Evolutionary conservation across 1,140 invertebrate species (phyloP), one percentile per base, ranked within the genome.

Genomic region (Oryctes rhinoceros): DNA sequence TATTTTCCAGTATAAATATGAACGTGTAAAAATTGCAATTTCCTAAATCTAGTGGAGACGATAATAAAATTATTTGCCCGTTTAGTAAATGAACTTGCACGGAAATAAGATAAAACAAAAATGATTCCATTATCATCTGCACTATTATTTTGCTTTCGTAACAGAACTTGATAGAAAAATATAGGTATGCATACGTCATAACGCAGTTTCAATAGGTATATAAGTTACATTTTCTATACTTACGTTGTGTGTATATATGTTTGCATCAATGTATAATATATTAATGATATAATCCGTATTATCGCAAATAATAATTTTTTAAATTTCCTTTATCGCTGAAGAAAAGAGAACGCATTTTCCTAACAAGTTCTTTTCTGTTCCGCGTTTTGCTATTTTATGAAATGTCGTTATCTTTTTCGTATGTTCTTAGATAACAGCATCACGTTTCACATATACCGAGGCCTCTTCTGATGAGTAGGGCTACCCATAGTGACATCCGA

Each of bases 401-500:
- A 67, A 67, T 67, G 18, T 67, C 24, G 65, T 67, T 67, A 67
- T 67, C 65, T 67, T 35, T 24, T 67, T 67, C 65, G 65, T 9
- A 24, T 18, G 65, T 67, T 67, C 24, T 30, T 67, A 76, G 13
- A 53, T 53, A 76, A 35, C 59, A 39, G 44, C 53, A 71, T 80
- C 59, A 49, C 76, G 35, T 80, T 71, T 80, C 80, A 90, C 89
- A 90, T 89, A 81, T 88, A 90, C 79, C 89, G 87, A 80, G 89
- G 87, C 79, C 89, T 87, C 85, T 90, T 90, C 84, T 88, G 89
- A 74, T 88, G 88, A 65, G 89, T 89, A 76, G 89, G 89, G 83
- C 89, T 89, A 53, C 89, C 89, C 89, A 90, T 90, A 80, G 89
- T 89, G 76, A 90, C 89, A 83, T 90, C 89, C 47, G 88, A 88